These are phyloP conservation scores for Cosmorhoe ocellata DNA, from an alignment of 2,888 invertebrate species.

Conservation along the genomic window DNA sequence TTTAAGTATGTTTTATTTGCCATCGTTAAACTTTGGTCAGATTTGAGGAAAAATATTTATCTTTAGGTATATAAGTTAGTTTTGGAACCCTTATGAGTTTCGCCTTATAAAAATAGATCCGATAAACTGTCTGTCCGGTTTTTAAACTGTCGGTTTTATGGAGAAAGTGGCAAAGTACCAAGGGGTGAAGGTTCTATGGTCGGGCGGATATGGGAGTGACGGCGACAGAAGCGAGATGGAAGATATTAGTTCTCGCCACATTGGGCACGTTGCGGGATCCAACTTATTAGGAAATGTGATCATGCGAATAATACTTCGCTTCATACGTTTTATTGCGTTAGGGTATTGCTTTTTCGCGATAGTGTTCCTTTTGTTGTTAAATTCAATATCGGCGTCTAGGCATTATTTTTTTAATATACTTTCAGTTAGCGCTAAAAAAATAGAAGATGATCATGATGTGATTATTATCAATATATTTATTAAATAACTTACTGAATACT, in stretches of 20 bases:
- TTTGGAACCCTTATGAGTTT: too few relatives aligned
- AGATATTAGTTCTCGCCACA: conserved; percentile 74
- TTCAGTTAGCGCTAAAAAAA: neutral
- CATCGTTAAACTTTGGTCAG: too few relatives aligned
- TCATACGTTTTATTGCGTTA: conserved; percentile 77
- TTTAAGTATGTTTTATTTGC: too few relatives aligned
- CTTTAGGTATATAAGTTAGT: too few relatives aligned
- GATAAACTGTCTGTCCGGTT: neutral
- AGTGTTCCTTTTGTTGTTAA: conserved; percentile 52
- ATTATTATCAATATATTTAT: too few relatives aligned
- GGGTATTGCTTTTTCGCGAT: conserved; percentile 64
- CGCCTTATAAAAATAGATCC: neutral
- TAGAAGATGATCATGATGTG: too few relatives aligned
- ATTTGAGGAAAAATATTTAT: too few relatives aligned
- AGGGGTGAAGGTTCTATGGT: conserved; percentile 52
- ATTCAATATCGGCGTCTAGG: conserved; percentile 27
- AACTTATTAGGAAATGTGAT: conserved; percentile 80
- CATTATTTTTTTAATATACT: neutral
- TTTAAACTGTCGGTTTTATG: conserved; percentile 9
- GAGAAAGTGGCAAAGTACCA: conserved; percentile 46
- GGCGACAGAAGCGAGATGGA: conserved; percentile 52
- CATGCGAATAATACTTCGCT: conserved; percentile 78
- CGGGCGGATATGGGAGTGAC: conserved; percentile 57
- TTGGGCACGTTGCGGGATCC: conserved; percentile 76
- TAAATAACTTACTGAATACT: too few relatives aligned